Conservation (phyloP, 2,797 vertebrate species). For the Pteronotus mesoamericanus region DNA sequence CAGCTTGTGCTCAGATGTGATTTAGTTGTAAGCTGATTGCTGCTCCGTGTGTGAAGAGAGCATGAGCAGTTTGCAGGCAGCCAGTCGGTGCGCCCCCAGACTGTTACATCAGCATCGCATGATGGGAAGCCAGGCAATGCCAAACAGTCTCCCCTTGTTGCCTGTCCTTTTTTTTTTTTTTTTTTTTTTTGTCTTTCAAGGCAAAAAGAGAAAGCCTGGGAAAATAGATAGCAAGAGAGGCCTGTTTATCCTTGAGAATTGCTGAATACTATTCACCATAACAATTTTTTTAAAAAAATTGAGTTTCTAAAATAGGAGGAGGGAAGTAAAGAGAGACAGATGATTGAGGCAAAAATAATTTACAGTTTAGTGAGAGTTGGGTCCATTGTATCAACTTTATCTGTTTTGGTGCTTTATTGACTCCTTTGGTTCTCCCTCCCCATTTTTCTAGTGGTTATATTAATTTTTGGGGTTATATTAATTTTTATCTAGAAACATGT, state of each 20-base stretch:
- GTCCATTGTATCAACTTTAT: accelerated
- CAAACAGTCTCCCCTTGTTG: slow-evolving; percentile 78
- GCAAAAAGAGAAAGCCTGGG: slow-evolving; percentile 82
- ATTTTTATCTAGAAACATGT: not conserved
- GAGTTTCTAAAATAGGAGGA: not conserved
- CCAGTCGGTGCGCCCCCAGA: slow-evolving; percentile 81
- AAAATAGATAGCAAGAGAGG: slow-evolving; percentile 78
- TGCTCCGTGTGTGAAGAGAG: slow-evolving; percentile 81
- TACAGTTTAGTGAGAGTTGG: not conserved
- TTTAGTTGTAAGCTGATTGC: slow-evolving; percentile 80
- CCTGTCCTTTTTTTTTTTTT: not conserved
- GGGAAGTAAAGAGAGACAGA: not conserved
- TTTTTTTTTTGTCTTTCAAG: slow-evolving; percentile 48
- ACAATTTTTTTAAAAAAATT: not conserved
- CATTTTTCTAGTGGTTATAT: not conserved
- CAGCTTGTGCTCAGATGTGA: slow-evolving; percentile 78
- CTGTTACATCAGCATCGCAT: slow-evolving; percentile 84
- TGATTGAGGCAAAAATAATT: not conserved
- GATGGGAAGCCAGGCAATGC: slow-evolving; percentile 73
- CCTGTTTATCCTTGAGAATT: slow-evolving; percentile 79
- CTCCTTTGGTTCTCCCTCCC: accelerated
- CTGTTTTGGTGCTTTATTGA: not conserved
- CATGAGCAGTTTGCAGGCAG: slow-evolving; percentile 84
- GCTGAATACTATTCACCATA: slow-evolving; percentile 72
- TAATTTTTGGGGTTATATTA: not conserved